These are phyloP conservation scores for Pedionomus torquatus DNA, from an alignment of 2,113 vertebrate genomes.

Conservation along the genomic window DNA sequence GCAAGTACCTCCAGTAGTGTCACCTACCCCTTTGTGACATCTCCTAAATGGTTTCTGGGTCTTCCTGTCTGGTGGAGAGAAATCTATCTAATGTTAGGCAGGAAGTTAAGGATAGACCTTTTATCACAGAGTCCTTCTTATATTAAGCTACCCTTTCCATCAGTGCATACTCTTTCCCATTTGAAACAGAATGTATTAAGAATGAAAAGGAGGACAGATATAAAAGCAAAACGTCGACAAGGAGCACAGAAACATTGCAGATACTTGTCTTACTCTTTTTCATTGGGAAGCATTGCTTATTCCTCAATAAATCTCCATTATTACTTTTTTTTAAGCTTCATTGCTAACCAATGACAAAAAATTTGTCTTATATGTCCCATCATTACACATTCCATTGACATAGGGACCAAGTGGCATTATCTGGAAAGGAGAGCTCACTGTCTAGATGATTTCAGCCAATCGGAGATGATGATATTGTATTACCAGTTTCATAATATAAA, in stretches of 20 bases:
- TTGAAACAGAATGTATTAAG: not conserved
- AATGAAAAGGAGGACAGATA: not conserved
- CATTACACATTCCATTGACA: slow-evolving; percentile 63
- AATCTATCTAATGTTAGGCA: not conserved
- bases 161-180: not conserved
- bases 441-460: slow-evolving; percentile 74
- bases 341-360: slow-evolving; percentile 62
- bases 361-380: slow-evolving; percentile 48
- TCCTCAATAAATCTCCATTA: slow-evolving; percentile 65
- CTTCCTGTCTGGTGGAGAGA: not conserved
- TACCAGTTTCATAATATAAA: slow-evolving; percentile 81
- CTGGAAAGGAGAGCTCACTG: slow-evolving; percentile 58
- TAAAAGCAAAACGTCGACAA: not conserved
- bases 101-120: not conserved
- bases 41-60: not conserved
- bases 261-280: slow-evolving; percentile 16
- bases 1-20: not conserved
- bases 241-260: slow-evolving; percentile 1
- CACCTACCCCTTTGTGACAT: not conserved
- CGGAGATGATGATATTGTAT: slow-evolving; percentile 75
- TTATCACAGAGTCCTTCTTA: not conserved
- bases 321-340: slow-evolving; percentile 57
- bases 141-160: not conserved
- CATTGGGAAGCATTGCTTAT: slow-evolving; percentile 16
- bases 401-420: slow-evolving; percentile 49